These are phyloP conservation scores for Coelopa frigida DNA, from an alignment of 1,140 invertebrate genomes.

Conservation along the genomic window DNA sequence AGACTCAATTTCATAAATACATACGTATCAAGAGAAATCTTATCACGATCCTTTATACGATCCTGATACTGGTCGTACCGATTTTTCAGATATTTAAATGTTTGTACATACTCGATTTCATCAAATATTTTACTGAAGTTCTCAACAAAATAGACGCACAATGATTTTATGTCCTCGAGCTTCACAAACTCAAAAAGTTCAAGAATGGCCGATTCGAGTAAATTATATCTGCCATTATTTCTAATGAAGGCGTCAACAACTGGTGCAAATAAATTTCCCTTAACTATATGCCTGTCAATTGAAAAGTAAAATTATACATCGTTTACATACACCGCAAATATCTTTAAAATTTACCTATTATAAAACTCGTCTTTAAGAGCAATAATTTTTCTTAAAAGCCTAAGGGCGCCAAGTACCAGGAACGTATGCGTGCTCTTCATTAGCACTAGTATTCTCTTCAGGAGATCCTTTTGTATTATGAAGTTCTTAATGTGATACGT, in stretches of 20 bases:
- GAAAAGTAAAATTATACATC: background rate
- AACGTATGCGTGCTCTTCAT: conserved; percentile 98
- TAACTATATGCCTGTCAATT: conserved; percentile 76
- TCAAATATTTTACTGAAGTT: conserved; percentile 91
- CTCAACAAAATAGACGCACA: conserved; percentile 90
- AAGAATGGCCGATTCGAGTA: conserved; percentile 96
- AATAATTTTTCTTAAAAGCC: conserved; percentile 95
- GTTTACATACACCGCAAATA: background rate
- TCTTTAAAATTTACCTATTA: conserved; percentile 53
- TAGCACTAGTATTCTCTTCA: conserved; percentile 87
- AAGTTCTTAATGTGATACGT: conserved; percentile 98
- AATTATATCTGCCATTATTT: conserved; percentile 96
- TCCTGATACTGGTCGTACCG: conserved; percentile 94
- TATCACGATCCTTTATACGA: conserved; percentile 74
- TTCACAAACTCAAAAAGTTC: conserved; percentile 99
- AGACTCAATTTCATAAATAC: conserved; percentile 15
- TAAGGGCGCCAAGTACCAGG: conserved; percentile 89
- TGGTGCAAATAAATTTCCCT: conserved; percentile 90
- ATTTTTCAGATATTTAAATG: conserved; percentile 85
- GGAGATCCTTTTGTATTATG: conserved; percentile 92
- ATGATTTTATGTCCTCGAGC: conserved; percentile 90
- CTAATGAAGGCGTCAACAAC: conserved; percentile 93
- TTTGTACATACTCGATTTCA: conserved; percentile 93
- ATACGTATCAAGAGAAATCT: conserved; percentile 62
- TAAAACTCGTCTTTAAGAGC: conserved; percentile 98